phyloP scores from a whole-genome alignment of 2,113 vertebrate species.

The Astur gentilis region DNA sequence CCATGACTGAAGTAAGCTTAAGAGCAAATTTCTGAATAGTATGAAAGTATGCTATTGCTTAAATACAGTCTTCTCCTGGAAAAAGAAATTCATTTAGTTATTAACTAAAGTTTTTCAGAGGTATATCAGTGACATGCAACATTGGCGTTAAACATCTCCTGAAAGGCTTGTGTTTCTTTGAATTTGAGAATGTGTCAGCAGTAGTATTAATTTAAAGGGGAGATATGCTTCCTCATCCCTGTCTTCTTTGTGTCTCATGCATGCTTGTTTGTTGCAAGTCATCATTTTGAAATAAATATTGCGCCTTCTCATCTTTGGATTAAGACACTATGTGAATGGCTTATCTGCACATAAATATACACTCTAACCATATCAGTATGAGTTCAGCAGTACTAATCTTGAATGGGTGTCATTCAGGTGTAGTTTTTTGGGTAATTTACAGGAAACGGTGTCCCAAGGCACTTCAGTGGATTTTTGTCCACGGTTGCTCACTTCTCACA shows the following conservation, averaged over 20 bases:
- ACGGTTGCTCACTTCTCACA: not conserved
- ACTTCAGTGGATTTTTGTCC: not conserved
- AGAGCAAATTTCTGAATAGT: not conserved
- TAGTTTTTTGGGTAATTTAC: not conserved
- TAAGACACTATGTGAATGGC: not conserved
- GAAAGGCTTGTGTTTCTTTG: not conserved
- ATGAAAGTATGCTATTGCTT: not conserved
- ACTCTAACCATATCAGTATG: not conserved
- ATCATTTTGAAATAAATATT: not conserved
- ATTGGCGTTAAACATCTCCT: not conserved
- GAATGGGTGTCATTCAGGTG: not conserved
- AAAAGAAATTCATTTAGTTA: not conserved
- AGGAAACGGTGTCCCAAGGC: accelerated
- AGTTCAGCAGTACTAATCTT: not conserved
- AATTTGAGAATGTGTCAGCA: not conserved
- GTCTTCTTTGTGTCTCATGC: not conserved
- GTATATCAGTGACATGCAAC: not conserved
- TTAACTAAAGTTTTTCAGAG: not conserved
- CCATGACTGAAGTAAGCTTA: not conserved
- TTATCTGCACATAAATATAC: not conserved
- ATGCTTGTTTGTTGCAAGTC: not conserved
- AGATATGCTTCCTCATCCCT: not conserved
- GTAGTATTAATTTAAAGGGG: not conserved
- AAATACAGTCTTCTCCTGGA: not conserved
- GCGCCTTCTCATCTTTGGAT: not conserved